These are phyloP conservation scores for Pseudoatta argentina DNA, from an alignment of 1,140 invertebrate genomes.

Conservation along the genomic window DNA sequence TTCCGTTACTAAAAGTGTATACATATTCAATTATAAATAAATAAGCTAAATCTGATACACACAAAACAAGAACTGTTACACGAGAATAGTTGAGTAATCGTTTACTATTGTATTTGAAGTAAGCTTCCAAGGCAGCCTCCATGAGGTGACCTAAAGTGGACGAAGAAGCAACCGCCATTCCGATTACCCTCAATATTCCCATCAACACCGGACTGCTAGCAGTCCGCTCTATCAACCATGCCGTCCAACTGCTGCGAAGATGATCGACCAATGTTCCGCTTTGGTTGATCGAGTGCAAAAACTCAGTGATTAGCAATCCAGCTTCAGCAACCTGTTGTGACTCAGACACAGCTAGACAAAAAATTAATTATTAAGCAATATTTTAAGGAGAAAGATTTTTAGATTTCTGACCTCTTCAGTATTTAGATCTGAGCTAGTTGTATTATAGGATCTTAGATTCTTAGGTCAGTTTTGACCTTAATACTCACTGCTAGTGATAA, in stretches of 20 bases:
- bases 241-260: constrained; percentile 81
- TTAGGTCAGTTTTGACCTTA: neutral
- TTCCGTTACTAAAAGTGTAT: constrained; percentile 78
- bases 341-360: constrained; percentile 84
- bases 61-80: neutral
- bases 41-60: neutral
- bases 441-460: neutral
- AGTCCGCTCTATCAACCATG: constrained; percentile 84
- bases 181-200: constrained; percentile 84
- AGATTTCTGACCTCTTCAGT: neutral
- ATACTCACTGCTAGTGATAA: constrained; percentile 87
- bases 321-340: constrained; percentile 87
- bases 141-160: constrained; percentile 85
- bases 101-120: constrained; percentile 85
- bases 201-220: constrained; percentile 85
- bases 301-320: constrained; percentile 85
- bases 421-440: neutral
- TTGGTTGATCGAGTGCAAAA: constrained; percentile 86
- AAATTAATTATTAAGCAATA: neutral
- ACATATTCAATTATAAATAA: neutral
- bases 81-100: neutral
- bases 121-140: constrained; percentile 86
- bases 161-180: constrained; percentile 83
- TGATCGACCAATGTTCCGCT: constrained; percentile 81
- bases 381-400: neutral